phyloP scores from a whole-genome alignment of 2,888 invertebrate species.

The Nowickia ferox region DNA sequence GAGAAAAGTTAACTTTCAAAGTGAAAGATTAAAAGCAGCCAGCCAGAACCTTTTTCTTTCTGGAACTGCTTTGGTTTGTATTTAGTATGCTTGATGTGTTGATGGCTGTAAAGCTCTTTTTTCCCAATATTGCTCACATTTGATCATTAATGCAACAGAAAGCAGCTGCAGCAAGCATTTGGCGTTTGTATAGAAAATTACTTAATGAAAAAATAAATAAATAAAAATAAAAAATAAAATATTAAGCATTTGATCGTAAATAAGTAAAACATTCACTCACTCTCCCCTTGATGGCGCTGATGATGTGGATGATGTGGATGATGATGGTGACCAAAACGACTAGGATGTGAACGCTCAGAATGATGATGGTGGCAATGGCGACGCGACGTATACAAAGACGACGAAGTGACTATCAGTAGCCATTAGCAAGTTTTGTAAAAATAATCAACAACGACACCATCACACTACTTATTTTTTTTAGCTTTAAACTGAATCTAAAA shows the following conservation, averaged over 20 bases:
- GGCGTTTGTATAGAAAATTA: slow-evolving; percentile 23
- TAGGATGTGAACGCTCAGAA: slow-evolving; percentile 38
- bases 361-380: slow-evolving; percentile 44
- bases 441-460: slow-evolving; percentile 72
- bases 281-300: slow-evolving; percentile 52
- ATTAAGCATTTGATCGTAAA: slow-evolving; percentile 70
- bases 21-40: slow-evolving; percentile 64
- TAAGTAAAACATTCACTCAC: slow-evolving; percentile 67
- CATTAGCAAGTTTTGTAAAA: slow-evolving; percentile 70
- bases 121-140: slow-evolving; percentile 21
- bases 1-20: slow-evolving; percentile 66
- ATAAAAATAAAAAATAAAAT: slow-evolving; percentile 34
- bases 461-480: slow-evolving; percentile 68
- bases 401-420: slow-evolving; percentile 65
- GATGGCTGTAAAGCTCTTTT: slow-evolving; percentile 47
- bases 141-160: slow-evolving; percentile 37
- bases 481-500: slow-evolving; percentile 64
- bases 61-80: slow-evolving; percentile 33
- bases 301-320: slow-evolving; percentile 8
- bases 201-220: slow-evolving; percentile 16
- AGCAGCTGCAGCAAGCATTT: slow-evolving; percentile 51
- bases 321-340: slow-evolving; percentile 4
- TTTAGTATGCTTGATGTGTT: slow-evolving; percentile 48
- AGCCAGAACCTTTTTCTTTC: slow-evolving; percentile 55
- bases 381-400: slow-evolving; percentile 24